These are phyloP conservation scores for Rhagophthalmus giganteus DNA, from an alignment of 2,888 invertebrate species.

Conservation along the genomic window DNA sequence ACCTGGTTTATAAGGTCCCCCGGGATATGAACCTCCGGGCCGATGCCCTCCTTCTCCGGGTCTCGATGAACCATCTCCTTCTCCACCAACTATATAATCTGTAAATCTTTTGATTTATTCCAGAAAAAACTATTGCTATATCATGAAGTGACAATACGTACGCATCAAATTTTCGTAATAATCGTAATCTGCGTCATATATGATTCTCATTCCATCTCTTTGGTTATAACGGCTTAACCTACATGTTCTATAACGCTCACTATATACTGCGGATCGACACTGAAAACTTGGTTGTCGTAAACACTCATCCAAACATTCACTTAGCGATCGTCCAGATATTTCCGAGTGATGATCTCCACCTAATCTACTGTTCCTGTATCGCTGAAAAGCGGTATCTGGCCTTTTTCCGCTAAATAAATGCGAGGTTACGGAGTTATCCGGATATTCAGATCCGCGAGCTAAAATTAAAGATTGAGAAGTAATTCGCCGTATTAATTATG, in stretches of 20 bases:
- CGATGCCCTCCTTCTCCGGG: slow-evolving; percentile 33
- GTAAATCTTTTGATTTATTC: slow-evolving; percentile 35
- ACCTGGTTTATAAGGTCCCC: slow-evolving; percentile 33
- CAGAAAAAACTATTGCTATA: slow-evolving; percentile 9
- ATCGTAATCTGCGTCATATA: slow-evolving; percentile 90
- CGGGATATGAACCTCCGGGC: slow-evolving; percentile 3
- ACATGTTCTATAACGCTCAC: slow-evolving; percentile 82
- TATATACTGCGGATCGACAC: slow-evolving; percentile 86
- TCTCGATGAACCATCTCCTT: slow-evolving; percentile 35
- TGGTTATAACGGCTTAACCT: slow-evolving; percentile 84
- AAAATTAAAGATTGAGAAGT: slow-evolving; percentile 13
- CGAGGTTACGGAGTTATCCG: slow-evolving; percentile 83
- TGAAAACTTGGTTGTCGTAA: slow-evolving; percentile 86
- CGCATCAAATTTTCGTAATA: slow-evolving; percentile 93
- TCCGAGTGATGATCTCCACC: slow-evolving; percentile 89
- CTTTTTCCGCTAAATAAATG: slow-evolving; percentile 78
- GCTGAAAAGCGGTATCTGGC: slow-evolving; percentile 87
- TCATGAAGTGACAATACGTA: slow-evolving; percentile 64
- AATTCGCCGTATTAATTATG: too few species aligned
- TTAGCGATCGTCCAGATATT: slow-evolving; percentile 83
- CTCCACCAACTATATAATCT: slow-evolving; percentile 54
- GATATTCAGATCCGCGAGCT: slow-evolving; percentile 88
- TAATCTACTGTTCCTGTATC: slow-evolving; percentile 82
- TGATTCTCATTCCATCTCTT: slow-evolving; percentile 83
- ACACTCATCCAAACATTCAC: slow-evolving; percentile 89